Percentiles rank a stretch among this genome's conserved stretches.
Evolutionary conservation across 2,888 invertebrate species (phyloP).

Genomic region (Julus scanicus): DNA sequence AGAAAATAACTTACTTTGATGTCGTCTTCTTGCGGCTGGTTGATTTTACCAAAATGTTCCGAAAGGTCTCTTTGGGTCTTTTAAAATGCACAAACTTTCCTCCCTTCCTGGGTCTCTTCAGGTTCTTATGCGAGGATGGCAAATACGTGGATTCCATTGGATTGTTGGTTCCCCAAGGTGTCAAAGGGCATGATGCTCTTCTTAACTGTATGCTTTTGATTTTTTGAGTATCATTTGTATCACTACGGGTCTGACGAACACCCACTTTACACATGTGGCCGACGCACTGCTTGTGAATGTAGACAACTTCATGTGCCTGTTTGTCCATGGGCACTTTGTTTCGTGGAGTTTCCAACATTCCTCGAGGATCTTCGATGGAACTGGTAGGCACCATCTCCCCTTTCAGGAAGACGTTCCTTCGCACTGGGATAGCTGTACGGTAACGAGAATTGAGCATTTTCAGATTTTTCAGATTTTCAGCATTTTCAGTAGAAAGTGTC

Average conservation of each 20-base stretch:
- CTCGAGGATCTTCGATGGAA: not conserved
- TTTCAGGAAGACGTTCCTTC: not conserved
- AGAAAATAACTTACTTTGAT: slow-evolving; percentile 50
- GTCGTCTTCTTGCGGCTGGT: slow-evolving; percentile 41
- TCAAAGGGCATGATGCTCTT: slow-evolving; percentile 42
- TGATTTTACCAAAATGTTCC: slow-evolving; percentile 41
- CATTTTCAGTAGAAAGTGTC: not conserved
- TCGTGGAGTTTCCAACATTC: not conserved
- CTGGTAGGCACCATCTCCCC: not conserved
- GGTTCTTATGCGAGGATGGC: not conserved
- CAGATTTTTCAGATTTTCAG: too few relatives aligned
- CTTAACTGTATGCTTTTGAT: not conserved
- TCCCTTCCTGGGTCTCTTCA: slow-evolving; percentile 28
- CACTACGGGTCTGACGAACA: slow-evolving; percentile 49
- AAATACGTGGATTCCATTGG: not conserved
- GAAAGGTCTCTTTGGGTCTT: slow-evolving; percentile 50
- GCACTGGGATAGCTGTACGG: not conserved
- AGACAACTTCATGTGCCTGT: slow-evolving; percentile 35
- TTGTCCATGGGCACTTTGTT: not conserved
- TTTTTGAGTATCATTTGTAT: not conserved
- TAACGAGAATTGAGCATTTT: slow-evolving; percentile 41
- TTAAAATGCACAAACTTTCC: slow-evolving; percentile 48
- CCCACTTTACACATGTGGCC: slow-evolving; percentile 48
- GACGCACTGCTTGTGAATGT: slow-evolving; percentile 51
- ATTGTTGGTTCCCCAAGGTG: not conserved